Base-by-base conservation (phyloP, 2,797 vertebrate species). In the Sebastolobus altivelis region DNA sequence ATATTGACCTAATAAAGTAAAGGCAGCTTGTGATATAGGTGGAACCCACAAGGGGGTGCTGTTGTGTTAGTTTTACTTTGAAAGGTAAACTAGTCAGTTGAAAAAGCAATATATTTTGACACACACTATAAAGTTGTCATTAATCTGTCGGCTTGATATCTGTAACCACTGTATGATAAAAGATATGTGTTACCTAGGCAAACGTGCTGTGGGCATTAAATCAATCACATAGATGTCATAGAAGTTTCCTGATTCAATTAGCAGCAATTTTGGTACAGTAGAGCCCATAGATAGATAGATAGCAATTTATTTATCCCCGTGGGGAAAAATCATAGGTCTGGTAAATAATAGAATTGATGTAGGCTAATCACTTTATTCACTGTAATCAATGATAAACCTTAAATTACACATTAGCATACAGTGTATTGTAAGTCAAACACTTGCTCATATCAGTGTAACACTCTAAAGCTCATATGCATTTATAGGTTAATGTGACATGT, bases 31-130 rank as follows among this genome's bases (percentile, higher is more conserved):
- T 49, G 52, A 65, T 81, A 5, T 25, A 52, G 58, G 12, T n/a
- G 10, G 0, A 61, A 59, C 1, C 88, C 93, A 90, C 25, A 0
- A 82, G 93, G 75, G 72, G 88, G 80, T 49, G 27, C 7, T 75
- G 46, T 80, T 70, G 27, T 25, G 11, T 31, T 4, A 65, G 1
- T 62, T 81, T 73, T 61, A 16, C 4, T 58, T 31, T 8, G 20
- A 66, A 65, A n/a, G 29, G 5, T 20, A 18, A 61, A 3, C 18
- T 14, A 6, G 1, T 9, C 5, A 5, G 14, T 31, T 20, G 5
- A 59, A 38, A 46, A 16, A 8, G 22, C 2, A 14, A 2, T n/a
- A 38, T 8, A 25, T 59, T 35, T 40, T 27, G 20, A 25, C 8
- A 37, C 1, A 25, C 5, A 31, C 1, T 20, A 3, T 25, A 5